A percentile compares a stretch with the other conserved stretches of the same genome.
Evolutionary conservation across 2,113 vertebrate genomes (phyloP).

Genomic region (Triplophysa siluroides): DNA sequence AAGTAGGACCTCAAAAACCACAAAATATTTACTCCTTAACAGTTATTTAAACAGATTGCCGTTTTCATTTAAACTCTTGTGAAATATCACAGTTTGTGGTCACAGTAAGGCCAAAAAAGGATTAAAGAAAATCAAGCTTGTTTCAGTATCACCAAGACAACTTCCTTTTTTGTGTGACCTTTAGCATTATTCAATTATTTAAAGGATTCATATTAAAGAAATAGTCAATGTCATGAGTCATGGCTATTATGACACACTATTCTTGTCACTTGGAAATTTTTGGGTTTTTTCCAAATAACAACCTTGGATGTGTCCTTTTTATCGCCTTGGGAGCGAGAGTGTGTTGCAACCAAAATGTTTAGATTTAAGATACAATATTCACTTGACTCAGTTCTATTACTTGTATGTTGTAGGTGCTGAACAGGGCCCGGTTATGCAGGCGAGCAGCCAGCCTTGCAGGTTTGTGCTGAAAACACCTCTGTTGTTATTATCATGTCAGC

Average conservation of each 20-base stretch:
- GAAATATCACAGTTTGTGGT: background rate
- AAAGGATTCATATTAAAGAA: too few species aligned
- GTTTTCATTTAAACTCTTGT: background rate
- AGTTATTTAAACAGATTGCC: too few species aligned
- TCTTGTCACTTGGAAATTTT: background rate
- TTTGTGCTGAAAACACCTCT: conserved; percentile 56
- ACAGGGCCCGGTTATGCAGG: conserved; percentile 83
- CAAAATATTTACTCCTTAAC: too few species aligned
- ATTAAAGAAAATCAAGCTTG: background rate
- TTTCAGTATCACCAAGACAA: background rate
- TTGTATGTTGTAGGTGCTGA: conserved; percentile 75
- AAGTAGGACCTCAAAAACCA: too few species aligned
- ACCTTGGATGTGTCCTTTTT: too few species aligned
- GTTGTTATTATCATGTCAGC: background rate
- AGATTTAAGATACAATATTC: background rate
- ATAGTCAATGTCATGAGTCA: background rate
- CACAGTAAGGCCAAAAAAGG: conserved; percentile 9
- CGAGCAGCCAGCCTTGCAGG: conserved; percentile 84
- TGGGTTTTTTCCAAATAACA: too few species aligned
- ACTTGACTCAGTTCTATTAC: background rate
- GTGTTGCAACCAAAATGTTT: too few species aligned
- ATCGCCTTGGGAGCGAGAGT: too few species aligned
- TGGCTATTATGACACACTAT: background rate
- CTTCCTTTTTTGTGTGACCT: too few species aligned
- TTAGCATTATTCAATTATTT: background rate